These are phyloP conservation scores for Pachycephus smyrnensis DNA, from an alignment of 2,888 invertebrate genomes.

Conservation along the genomic window DNA sequence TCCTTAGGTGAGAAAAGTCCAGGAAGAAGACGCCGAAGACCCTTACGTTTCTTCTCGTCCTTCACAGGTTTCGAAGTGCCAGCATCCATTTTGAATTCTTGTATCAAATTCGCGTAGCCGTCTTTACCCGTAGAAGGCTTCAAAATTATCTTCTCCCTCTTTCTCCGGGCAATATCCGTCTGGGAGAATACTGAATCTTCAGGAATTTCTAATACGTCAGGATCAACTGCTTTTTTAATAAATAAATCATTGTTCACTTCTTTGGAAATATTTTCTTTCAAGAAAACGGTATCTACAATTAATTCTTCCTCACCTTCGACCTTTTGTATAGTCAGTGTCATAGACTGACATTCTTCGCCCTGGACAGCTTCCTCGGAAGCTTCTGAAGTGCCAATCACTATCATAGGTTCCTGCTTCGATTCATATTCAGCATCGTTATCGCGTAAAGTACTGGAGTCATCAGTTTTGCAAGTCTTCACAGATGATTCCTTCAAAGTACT, in stretches of 20 bases:
- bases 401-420: background rate
- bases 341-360: background rate
- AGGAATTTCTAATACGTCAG: conserved; percentile 7
- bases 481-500: conserved; percentile 29
- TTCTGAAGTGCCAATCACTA: background rate
- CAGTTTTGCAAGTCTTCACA: conserved; percentile 1
- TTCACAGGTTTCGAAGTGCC: conserved; percentile 59
- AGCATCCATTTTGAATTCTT: conserved; percentile 57
- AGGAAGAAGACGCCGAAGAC: conserved; percentile 54
- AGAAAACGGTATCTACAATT: background rate
- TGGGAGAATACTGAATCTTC: background rate
- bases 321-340: background rate
- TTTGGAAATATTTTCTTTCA: background rate
- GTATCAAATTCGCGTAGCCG: conserved; percentile 59
- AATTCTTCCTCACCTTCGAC: background rate
- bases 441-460: background rate
- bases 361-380: background rate
- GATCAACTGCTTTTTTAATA: background rate
- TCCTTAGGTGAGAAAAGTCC: conserved; percentile 61
- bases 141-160: background rate
- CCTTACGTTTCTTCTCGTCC: conserved; percentile 63
- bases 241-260: background rate
- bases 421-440: background rate
- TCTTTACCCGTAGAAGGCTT: conserved; percentile 33
- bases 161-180: background rate